These are phyloP conservation scores for Babyrousa celebensis DNA, from an alignment of 2,797 vertebrate species.

Conservation along the genomic window DNA sequence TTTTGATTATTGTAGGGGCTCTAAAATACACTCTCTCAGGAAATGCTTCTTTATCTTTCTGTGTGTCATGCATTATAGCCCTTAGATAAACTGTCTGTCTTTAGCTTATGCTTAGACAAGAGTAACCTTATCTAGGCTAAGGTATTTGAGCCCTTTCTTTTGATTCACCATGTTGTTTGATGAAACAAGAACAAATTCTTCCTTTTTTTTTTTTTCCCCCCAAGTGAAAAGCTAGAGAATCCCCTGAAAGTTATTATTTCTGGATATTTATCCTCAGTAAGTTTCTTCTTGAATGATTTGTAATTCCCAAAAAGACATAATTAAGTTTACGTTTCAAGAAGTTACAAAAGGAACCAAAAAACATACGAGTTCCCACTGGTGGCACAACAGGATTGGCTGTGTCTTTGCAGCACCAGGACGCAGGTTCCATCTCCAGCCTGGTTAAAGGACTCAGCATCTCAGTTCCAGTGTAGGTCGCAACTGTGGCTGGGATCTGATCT, in stretches of 20 bases:
- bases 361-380: too few species aligned
- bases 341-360: not conserved
- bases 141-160: not conserved
- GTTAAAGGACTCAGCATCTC: too few species aligned
- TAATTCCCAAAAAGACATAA: not conserved
- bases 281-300: slow-evolving; percentile 29
- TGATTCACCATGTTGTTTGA: not conserved
- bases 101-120: slow-evolving; percentile 7
- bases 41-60: not conserved
- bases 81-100: not conserved
- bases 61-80: not conserved
- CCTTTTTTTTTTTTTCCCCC: not conserved
- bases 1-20: not conserved
- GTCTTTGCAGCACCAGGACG: too few species aligned
- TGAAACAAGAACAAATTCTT: not conserved
- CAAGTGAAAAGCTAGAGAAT: not conserved
- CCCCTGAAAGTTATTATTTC: slow-evolving; percentile 17
- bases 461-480: too few species aligned
- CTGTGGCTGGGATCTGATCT: too few species aligned
- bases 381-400: too few species aligned
- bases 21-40: not conserved
- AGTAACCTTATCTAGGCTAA: not conserved
- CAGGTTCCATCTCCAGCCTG: too few species aligned
- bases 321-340: not conserved
- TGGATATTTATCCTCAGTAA: not conserved